A percentile compares a stretch with the other conserved stretches of the same genome.
Evolutionary conservation across 2,888 invertebrate genomes (phyloP).

Genomic region (Phragmatobia fuliginosa): DNA sequence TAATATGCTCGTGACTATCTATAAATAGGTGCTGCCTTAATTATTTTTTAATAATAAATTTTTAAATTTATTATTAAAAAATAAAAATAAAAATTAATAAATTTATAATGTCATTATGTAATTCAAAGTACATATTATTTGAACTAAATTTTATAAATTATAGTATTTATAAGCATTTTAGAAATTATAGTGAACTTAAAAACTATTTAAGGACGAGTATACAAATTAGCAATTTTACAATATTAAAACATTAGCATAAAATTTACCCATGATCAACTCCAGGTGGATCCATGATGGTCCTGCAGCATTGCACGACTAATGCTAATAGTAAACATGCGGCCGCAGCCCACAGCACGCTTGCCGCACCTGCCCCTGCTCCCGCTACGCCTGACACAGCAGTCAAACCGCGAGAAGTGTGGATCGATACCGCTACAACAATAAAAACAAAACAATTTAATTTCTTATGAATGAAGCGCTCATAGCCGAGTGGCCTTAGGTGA

Average conservation of each 20-base stretch:
- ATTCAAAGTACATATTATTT: no score
- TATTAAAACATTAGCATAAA: background rate
- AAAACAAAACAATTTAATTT: background rate
- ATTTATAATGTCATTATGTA: no score
- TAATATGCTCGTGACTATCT: no score
- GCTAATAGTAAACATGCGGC: slow-evolving; percentile 85
- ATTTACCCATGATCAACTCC: slow-evolving; percentile 65
- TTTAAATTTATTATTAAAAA: no score
- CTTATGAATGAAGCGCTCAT: no score
- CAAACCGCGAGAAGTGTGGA: slow-evolving; percentile 87
- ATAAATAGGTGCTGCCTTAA: no score
- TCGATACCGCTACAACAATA: slow-evolving; percentile 82
- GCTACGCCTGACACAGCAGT: slow-evolving; percentile 66
- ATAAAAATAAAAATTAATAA: no score
- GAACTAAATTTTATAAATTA: no score
- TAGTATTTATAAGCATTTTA: no score
- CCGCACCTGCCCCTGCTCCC: slow-evolving; percentile 71
- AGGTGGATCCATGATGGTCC: slow-evolving; percentile 81
- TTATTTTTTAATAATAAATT: no score
- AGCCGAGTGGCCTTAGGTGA: no score
- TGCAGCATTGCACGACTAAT: slow-evolving; percentile 84
- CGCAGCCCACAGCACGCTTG: slow-evolving; percentile 83
- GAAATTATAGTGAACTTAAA: no score
- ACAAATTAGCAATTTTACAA: background rate
- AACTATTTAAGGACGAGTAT: background rate